Conservation (phyloP, 2,797 vertebrate species). For the Cichlasoma orientale region DNA sequence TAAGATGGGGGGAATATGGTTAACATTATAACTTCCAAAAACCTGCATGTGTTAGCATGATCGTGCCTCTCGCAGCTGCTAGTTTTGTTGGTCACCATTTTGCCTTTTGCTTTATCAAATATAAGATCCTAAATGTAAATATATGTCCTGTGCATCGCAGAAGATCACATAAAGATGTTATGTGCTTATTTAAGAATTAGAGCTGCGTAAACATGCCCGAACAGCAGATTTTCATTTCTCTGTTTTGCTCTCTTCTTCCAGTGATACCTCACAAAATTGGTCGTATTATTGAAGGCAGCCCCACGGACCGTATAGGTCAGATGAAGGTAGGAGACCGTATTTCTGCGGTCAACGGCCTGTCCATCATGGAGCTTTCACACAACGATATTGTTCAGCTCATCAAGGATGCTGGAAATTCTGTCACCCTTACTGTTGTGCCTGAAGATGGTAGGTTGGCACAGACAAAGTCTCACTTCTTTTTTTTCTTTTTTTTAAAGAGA, state of each 20-base stretch:
- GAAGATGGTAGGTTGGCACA: conserved; percentile 87
- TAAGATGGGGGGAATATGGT: neutral
- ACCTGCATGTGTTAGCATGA: neutral
- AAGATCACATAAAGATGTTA: neutral
- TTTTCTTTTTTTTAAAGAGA: neutral
- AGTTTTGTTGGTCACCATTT: too few species aligned
- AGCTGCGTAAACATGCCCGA: neutral
- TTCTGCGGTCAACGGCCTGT: conserved; percentile 92
- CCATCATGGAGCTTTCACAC: conserved; percentile 93
- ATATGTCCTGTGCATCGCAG: neutral
- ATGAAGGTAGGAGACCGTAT: conserved; percentile 96
- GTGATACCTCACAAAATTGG: conserved; percentile 99
- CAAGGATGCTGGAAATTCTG: conserved; percentile 92
- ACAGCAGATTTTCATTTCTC: neutral
- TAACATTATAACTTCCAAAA: neutral
- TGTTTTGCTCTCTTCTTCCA: conserved; percentile 53
- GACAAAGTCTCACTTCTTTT: neutral
- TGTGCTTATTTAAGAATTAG: neutral
- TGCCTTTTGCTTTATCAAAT: too few species aligned
- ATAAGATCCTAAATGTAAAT: too few species aligned
- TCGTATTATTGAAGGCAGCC: conserved; percentile 95
- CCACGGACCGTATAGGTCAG: conserved; percentile 90
- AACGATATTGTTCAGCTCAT: conserved; percentile 97
- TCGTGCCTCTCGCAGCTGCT: too few species aligned
- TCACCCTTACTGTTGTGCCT: conserved; percentile 93